Percentiles rank a stretch among this genome's conserved stretches.
Evolutionary conservation across 2,797 vertebrate species (phyloP).

Genomic region (Pogonophryne albipinna): DNA sequence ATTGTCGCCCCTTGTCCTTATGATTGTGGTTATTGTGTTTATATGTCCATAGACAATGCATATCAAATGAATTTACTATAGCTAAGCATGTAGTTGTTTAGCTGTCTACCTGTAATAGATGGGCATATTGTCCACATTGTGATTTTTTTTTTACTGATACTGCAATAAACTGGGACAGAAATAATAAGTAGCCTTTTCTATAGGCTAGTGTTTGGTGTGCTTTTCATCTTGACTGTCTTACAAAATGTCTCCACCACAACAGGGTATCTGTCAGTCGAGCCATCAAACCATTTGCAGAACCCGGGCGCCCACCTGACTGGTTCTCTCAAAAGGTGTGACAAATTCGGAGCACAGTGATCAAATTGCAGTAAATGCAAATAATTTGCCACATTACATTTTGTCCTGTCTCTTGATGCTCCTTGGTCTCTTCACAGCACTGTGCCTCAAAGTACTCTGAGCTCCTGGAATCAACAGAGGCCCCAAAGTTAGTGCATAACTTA

Average conservation of each 20-base stretch:
- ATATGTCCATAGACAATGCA: background rate
- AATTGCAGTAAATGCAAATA: background rate
- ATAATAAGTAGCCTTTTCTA: background rate
- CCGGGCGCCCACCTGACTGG: slow-evolving; percentile 96
- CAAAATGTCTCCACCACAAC: slow-evolving; percentile 37
- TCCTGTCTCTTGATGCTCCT: background rate
- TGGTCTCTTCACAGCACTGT: slow-evolving; percentile 87
- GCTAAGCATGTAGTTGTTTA: background rate
- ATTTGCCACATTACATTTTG: slow-evolving; percentile 13
- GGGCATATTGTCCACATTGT: background rate
- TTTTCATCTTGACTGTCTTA: background rate
- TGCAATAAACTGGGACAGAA: no score
- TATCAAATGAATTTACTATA: background rate
- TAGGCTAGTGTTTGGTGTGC: background rate
- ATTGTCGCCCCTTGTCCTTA: background rate
- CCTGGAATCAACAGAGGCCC: slow-evolving; percentile 94
- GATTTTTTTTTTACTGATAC: no score
- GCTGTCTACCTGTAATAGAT: background rate
- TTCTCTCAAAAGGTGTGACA: slow-evolving; percentile 94
- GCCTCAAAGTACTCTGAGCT: slow-evolving; percentile 97
- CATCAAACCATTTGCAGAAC: slow-evolving; percentile 97
- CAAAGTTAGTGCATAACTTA: slow-evolving; percentile 89
- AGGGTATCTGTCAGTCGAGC: slow-evolving; percentile 99
- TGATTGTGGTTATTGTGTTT: background rate
- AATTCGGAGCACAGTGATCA: background rate